A percentile compares a stretch with the other conserved stretches of the same genome.
Evolutionary conservation across 2,888 invertebrate species (phyloP).

Genomic region (Busseola fusca): DNA sequence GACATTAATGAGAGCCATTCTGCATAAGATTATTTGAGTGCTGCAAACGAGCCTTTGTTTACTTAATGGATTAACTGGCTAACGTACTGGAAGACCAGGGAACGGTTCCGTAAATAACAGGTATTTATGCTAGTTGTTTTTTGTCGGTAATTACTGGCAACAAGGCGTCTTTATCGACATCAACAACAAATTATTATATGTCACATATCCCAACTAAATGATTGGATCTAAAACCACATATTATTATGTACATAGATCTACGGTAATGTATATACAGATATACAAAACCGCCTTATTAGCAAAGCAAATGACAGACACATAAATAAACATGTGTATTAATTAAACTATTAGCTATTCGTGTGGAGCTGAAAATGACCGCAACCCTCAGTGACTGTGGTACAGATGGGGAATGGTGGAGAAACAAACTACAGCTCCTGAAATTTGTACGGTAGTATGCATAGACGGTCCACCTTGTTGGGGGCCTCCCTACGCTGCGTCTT

Average conservation of each 20-base stretch:
- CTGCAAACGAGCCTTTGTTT: constrained; percentile 35
- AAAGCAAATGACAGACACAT: constrained; percentile 28
- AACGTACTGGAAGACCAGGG: constrained; percentile 25
- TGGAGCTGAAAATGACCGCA: constrained; percentile 31
- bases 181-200: background rate
- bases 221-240: background rate
- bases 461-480: no score
- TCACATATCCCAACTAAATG: background rate
- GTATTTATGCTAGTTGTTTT: background rate
- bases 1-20: constrained; percentile 25
- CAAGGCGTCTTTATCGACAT: no score
- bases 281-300: constrained; percentile 25
- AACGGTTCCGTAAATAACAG: constrained; percentile 10
- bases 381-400: constrained; percentile 5
- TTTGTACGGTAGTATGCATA: constrained; percentile 1
- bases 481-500: no score
- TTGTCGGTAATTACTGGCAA: no score
- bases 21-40: constrained; percentile 49
- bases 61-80: constrained; percentile 45
- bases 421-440: constrained; percentile 13
- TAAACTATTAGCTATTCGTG: background rate
- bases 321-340: constrained; percentile 27
- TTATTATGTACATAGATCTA: background rate
- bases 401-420: constrained; percentile 11
- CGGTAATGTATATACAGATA: background rate